Percentiles rank a stretch among this genome's conserved stretches.
Evolutionary conservation across 2,888 invertebrate species (phyloP).

Genomic region (Lapara coniferarum): DNA sequence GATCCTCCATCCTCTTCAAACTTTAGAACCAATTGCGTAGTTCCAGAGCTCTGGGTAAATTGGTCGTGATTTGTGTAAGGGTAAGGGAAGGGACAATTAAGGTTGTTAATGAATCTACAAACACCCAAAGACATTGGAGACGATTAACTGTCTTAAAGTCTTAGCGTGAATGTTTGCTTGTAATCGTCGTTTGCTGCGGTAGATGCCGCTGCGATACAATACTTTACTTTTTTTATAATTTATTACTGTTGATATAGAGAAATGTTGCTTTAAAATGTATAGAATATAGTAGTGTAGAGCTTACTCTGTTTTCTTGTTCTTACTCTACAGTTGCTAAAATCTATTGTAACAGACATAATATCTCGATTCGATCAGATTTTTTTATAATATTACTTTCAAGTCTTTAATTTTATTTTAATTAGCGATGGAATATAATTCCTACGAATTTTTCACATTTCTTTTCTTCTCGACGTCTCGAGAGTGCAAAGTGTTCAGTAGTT

Average conservation of each 20-base stretch:
- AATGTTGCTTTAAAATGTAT: too few species aligned
- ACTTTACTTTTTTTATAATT: neutral
- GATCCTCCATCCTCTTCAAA: neutral
- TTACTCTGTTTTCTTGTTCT: too few species aligned
- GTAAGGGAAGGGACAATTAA: constrained; percentile 58
- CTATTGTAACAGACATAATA: too few species aligned
- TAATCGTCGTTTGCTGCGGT: constrained; percentile 2
- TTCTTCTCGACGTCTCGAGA: too few species aligned
- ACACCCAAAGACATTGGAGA: constrained; percentile 51
- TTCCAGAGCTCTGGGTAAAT: constrained; percentile 32
- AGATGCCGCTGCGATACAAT: neutral
- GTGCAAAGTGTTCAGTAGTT: too few species aligned
- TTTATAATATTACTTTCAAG: too few species aligned
- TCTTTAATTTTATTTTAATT: too few species aligned
- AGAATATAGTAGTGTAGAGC: too few species aligned
- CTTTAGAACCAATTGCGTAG: constrained; percentile 6
- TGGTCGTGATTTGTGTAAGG: constrained; percentile 38
- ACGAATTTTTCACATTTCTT: too few species aligned
- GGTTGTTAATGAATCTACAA: constrained; percentile 55
- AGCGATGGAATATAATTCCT: too few species aligned
- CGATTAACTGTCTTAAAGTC: constrained; percentile 47
- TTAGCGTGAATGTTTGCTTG: constrained; percentile 2
- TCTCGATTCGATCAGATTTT: too few species aligned
- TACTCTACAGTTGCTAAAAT: too few species aligned
- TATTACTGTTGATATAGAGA: neutral